Conservation (phyloP, 1,140 invertebrate genomes). For the Sitobion miscanthi region DNA sequence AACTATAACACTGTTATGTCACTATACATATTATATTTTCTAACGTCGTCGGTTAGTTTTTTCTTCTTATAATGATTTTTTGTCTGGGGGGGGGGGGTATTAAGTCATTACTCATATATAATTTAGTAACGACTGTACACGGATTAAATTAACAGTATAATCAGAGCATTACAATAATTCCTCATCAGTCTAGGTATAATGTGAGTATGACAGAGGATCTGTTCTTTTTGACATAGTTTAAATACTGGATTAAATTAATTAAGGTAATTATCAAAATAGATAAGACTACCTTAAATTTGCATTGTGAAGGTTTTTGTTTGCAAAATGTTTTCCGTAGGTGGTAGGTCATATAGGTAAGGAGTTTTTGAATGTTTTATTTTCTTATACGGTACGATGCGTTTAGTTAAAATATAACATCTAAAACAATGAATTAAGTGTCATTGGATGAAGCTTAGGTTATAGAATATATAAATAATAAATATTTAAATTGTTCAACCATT, state of each 20-base stretch:
- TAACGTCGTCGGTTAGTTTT: not conserved
- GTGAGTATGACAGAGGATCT: not conserved
- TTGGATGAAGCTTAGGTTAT: not conserved
- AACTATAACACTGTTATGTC: not conserved
- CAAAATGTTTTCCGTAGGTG: not conserved
- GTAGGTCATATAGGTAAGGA: not conserved
- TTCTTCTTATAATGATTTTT: not conserved
- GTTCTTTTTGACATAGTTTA: not conserved
- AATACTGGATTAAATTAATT: not conserved
- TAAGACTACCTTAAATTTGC: not conserved
- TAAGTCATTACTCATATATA: not conserved
- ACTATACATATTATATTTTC: not conserved
- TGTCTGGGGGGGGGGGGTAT: not conserved
- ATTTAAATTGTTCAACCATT: not conserved
- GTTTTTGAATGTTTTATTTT: not conserved
- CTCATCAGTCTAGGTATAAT: not conserved
- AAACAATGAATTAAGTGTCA: not conserved
- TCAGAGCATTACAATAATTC: slow-evolving; percentile 8
- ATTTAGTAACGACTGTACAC: not conserved
- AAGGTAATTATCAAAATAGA: not conserved
- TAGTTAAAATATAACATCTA: not conserved
- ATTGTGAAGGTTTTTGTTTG: not conserved
- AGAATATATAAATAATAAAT: not conserved
- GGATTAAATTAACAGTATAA: not conserved
- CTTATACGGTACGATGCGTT: not conserved